phyloP scores from a whole-genome alignment of 2,888 invertebrate species.

The Bombyx huttoni region DNA sequence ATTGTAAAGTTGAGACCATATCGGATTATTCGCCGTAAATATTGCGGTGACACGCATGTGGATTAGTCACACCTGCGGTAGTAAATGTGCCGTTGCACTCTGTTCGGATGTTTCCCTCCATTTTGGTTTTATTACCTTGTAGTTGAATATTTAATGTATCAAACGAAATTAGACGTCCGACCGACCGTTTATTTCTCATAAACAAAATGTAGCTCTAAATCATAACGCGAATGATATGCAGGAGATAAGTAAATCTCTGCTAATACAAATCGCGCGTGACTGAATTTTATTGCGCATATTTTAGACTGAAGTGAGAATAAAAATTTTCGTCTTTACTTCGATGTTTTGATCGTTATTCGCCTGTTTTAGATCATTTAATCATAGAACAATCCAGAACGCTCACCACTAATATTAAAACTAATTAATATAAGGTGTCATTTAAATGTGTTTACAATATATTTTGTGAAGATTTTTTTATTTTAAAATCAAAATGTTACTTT shows the following conservation, averaged over 20 bases:
- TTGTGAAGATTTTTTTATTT: too few relatives aligned
- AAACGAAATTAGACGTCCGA: background rate
- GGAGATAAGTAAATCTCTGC: background rate
- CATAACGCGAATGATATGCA: background rate
- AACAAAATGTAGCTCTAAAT: background rate
- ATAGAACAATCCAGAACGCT: too few relatives aligned
- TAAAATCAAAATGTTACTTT: too few relatives aligned
- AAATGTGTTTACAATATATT: too few relatives aligned
- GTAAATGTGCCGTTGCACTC: slow-evolving; percentile 29
- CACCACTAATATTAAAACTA: too few relatives aligned
- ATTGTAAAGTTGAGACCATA: background rate
- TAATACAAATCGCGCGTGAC: slow-evolving; percentile 7
- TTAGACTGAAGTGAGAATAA: background rate
- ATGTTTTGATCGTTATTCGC: background rate
- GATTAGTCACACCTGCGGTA: slow-evolving; percentile 37
- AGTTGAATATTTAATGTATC: slow-evolving; percentile 20
- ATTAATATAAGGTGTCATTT: too few relatives aligned
- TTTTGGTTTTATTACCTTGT: slow-evolving; percentile 24
- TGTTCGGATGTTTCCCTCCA: slow-evolving; percentile 16
- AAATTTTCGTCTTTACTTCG: background rate
- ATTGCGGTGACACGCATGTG: slow-evolving; percentile 7
- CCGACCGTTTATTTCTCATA: background rate
- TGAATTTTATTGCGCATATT: background rate
- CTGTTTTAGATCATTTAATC: too few relatives aligned
- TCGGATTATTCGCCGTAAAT: background rate